phyloP scores from a whole-genome alignment of 1,140 invertebrate genomes.

The Cydia pomonella region DNA sequence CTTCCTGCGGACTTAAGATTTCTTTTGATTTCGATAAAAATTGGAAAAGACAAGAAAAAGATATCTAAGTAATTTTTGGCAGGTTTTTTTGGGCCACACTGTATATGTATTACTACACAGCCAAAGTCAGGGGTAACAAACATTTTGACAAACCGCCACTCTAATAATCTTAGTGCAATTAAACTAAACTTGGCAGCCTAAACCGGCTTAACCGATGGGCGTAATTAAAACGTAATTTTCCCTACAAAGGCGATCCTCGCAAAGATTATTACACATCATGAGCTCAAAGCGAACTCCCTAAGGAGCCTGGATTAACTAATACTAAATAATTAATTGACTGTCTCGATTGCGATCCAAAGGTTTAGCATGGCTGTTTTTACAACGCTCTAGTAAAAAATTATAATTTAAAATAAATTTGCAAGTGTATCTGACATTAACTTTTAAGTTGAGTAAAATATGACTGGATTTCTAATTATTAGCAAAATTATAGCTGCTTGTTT shows the following conservation, averaged over 20 bases:
- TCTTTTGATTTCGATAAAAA: no score
- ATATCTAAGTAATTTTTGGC: no score
- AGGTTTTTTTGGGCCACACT: no score
- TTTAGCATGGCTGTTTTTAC: neutral
- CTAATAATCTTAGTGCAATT: conserved; percentile 11
- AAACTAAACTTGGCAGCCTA: neutral
- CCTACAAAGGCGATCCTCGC: conserved; percentile 24
- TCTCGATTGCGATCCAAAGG: conserved; percentile 1
- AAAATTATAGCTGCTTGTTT: no score
- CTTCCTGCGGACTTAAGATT: no score
- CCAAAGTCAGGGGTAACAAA: neutral
- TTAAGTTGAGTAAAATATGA: neutral
- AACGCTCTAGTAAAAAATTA: neutral
- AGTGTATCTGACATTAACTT: neutral
- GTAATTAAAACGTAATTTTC: conserved; percentile 31
- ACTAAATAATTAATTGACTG: conserved; percentile 27
- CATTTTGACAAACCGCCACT: neutral
- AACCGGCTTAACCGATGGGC: conserved; percentile 1
- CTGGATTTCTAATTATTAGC: no score
- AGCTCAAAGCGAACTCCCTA: conserved; percentile 11
- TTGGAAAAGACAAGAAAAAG: no score
- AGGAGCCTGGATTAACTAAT: conserved; percentile 13
- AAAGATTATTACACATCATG: conserved; percentile 28
- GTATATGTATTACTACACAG: neutral
- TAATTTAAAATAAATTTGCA: neutral